Base-by-base conservation (phyloP, 2,888 invertebrate species). In the Acanthosoma haemorrhoidale region DNA sequence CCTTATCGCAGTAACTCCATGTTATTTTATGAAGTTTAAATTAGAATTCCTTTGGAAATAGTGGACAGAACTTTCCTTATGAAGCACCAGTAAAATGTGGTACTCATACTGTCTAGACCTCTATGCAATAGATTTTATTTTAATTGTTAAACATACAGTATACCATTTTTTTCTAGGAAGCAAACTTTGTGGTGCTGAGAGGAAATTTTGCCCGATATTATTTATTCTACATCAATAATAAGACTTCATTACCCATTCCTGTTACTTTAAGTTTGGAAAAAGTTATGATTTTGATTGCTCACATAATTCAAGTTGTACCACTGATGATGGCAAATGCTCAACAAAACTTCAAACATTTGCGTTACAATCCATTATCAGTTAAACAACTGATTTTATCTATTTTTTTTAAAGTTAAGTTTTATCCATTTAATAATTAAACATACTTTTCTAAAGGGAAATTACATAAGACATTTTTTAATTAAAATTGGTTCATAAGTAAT, bases 151-250 rank as follows among this genome's bases (percentile, higher is more conserved):
- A n/a, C n/a, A n/a, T n/a, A n/a, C n/a, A n/a, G n/a, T n/a, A n/a
- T n/a, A n/a, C n/a, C n/a, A n/a, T n/a, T n/a, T 32, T 34, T 29
- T 68, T 59, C 39, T 39, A 68, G 68, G 25, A 68, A 68, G 59
- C 32, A 58, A 39, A 68, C 68, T 2, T 59, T 68, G 68, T 68
- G 68, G 68, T 68, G 59, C 68, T 68, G 16, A 68, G 43, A 18
- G 29, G 15, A 11, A 51, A 1, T n/a, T 29, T 51, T 25, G n/a
- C 9, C n/a, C 4, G 3, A 6, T 21, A 51, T n/a, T 5, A n/a
- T n/a, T 25, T 3, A n/a, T 25, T 51, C 25, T 51, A n/a, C 25
- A 25, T 25, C 18, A 9, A 29, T 25, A 51, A 51, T 6, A 5
- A 13, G 25, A 51, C 25, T 51, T n/a, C 21, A n/a, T 25, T 51